phyloP scores from a whole-genome alignment of 2,113 vertebrate species.

The Albula goreensis region DNA sequence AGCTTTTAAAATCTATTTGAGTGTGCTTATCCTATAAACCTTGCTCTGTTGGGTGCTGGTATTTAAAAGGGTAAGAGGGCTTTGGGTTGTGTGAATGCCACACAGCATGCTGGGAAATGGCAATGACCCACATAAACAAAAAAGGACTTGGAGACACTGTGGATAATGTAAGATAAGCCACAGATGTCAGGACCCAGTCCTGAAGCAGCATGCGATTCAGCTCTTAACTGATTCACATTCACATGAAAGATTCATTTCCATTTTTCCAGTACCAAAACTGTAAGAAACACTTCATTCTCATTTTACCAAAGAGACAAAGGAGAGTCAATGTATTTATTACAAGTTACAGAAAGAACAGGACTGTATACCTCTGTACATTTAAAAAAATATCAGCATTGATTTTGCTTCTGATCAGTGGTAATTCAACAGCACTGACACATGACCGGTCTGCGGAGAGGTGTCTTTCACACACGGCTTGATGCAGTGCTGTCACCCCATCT shows the following conservation, averaged over 20 bases:
- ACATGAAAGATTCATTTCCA: not conserved
- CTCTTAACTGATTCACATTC: too few species aligned
- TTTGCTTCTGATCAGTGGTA: not conserved
- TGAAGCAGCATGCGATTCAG: too few species aligned
- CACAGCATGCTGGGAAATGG: not conserved
- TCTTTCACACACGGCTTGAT: not conserved
- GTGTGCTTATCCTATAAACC: not conserved
- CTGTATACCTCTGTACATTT: constrained; percentile 10
- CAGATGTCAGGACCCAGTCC: too few species aligned
- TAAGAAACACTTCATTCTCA: not conserved
- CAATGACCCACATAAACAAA: not conserved
- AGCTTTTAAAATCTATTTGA: not conserved
- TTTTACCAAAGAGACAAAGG: constrained; percentile 9
- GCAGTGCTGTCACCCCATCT: not conserved
- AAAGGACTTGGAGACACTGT: not conserved
- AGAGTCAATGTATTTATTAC: constrained; percentile 23
- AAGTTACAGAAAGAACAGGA: constrained; percentile 16
- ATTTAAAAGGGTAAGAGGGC: not conserved
- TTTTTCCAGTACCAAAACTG: not conserved
- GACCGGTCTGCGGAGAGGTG: not conserved
- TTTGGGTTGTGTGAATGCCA: not conserved
- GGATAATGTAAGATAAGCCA: too few species aligned
- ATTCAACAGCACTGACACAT: not conserved
- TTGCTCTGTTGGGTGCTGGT: not conserved
- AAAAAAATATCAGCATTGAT: constrained; percentile 10